Conservation (phyloP, 2,113 vertebrate genomes). For the Phylloscopus whistleri region DNA sequence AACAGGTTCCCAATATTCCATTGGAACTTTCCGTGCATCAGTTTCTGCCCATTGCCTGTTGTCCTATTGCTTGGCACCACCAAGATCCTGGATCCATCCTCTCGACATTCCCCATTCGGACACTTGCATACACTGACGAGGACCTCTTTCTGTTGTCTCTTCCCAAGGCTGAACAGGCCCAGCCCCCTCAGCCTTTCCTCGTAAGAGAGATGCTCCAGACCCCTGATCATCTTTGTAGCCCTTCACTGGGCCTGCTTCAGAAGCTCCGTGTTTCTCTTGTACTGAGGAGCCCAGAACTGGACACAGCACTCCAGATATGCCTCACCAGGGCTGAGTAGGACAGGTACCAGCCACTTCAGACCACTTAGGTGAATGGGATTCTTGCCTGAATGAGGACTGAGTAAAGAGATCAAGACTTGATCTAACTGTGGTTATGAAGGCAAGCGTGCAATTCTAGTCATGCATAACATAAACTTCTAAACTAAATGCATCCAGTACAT, state of each 20-base stretch:
- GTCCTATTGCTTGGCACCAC: neutral
- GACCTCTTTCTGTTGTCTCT: neutral
- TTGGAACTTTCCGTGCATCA: neutral
- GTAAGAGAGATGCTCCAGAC: neutral
- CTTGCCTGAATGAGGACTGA: neutral
- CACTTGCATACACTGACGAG: neutral
- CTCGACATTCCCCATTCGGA: neutral
- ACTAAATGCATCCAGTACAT: neutral
- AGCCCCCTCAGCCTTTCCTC: neutral
- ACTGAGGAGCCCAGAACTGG: neutral
- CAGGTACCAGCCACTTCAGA: neutral
- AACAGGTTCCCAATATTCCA: neutral
- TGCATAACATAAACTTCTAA: neutral
- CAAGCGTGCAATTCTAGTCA: neutral
- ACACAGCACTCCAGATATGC: neutral
- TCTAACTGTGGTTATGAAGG: neutral
- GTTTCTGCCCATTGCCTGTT: neutral
- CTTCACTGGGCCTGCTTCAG: neutral
- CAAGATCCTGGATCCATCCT: neutral
- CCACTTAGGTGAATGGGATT: neutral
- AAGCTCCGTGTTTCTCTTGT: no score
- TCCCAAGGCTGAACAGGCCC: neutral
- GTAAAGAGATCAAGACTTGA: neutral
- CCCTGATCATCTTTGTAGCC: neutral
- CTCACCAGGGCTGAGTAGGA: neutral